phyloP scores from a whole-genome alignment of 2,113 vertebrate species.

The Zosterops pallidus region DNA sequence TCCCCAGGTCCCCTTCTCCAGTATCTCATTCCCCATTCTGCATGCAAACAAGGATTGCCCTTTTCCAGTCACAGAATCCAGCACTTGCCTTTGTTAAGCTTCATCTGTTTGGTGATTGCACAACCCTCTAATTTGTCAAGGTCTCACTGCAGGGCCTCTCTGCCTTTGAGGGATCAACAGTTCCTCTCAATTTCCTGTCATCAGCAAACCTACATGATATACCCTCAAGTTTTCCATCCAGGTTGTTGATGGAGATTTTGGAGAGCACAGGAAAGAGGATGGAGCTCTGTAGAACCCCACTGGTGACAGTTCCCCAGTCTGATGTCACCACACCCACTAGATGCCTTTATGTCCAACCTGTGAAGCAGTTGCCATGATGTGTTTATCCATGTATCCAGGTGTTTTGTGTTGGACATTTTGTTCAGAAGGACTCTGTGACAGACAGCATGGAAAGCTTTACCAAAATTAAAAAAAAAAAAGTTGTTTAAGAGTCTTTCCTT shows the following conservation, averaged over 20 bases:
- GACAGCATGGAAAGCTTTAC: background rate
- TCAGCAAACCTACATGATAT: background rate
- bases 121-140: background rate
- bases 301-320: background rate
- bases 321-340: background rate
- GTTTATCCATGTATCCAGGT: background rate
- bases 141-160: background rate
- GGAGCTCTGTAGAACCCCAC: background rate
- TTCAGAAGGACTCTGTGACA: background rate
- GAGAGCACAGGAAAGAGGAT: background rate
- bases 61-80: background rate
- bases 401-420: background rate
- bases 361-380: background rate
- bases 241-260: background rate
- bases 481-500: background rate
- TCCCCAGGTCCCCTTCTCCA: background rate
- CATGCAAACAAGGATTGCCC: background rate
- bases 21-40: background rate
- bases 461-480: background rate
- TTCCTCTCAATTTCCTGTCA: background rate
- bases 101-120: background rate
- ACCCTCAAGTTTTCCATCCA: background rate
- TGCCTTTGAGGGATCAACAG: background rate
- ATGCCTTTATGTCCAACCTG: rapidly evolving
- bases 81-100: background rate